phyloP scores from a whole-genome alignment of 2,113 vertebrate genomes.

The Vicugna pacos region DNA sequence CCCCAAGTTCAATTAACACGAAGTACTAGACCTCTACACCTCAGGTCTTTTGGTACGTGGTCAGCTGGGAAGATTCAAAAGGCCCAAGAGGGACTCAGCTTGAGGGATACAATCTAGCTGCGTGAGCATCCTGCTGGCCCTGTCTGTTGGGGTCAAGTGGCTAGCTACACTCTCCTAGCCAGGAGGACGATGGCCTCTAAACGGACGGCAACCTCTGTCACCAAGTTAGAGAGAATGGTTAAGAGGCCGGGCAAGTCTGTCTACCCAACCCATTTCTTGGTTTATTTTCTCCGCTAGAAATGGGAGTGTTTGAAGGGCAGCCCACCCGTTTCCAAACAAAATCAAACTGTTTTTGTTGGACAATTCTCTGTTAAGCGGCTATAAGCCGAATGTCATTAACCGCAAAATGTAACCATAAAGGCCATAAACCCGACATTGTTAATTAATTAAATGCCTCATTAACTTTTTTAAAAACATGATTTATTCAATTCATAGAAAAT shows the following conservation, averaged over 20 bases:
- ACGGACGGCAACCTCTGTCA: not conserved
- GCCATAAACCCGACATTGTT: slow-evolving; percentile 89
- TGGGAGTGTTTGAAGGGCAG: slow-evolving; percentile 47
- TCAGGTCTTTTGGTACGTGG: not conserved
- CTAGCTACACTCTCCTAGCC: not conserved
- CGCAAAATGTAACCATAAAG: slow-evolving; percentile 89
- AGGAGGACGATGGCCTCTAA: not conserved
- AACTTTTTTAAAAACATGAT: slow-evolving; percentile 89
- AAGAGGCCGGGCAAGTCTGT: not conserved
- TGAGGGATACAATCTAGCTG: not conserved
- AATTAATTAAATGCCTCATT: slow-evolving; percentile 92
- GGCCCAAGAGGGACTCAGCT: not conserved
- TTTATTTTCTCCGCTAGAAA: slow-evolving; percentile 72
- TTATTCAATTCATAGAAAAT: slow-evolving; percentile 90
- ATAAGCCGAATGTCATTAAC: slow-evolving; percentile 88
- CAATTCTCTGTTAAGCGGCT: slow-evolving; percentile 84
- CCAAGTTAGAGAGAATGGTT: not conserved
- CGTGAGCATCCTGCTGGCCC: not conserved
- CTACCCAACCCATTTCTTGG: not conserved
- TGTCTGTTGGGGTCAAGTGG: not conserved
- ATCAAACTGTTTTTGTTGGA: slow-evolving; percentile 78
- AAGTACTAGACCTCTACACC: not conserved
- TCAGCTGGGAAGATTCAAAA: slow-evolving; percentile 30
- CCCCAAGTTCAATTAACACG: not conserved
- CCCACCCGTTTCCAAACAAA: slow-evolving; percentile 81